Percentiles rank a stretch among this genome's conserved stretches.
Conservation (phyloP, 2,888 invertebrate genomes). For the Leucozona laternaria region DNA sequence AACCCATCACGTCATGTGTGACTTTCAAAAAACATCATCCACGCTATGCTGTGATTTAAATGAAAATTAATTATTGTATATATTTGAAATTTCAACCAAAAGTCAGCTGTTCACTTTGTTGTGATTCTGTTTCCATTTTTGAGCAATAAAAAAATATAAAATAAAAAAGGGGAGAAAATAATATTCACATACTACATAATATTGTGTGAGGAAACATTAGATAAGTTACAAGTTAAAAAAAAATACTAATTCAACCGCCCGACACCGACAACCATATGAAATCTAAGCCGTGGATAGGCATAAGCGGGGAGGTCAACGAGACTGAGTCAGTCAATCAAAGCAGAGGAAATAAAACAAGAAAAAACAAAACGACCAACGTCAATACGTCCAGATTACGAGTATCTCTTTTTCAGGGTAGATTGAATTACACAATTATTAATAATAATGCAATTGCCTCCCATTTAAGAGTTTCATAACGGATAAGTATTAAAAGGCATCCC, state of each 20-base stretch:
- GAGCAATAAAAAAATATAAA: neutral
- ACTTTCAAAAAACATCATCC: neutral
- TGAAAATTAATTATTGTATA: conserved; percentile 21
- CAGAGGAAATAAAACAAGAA: conserved; percentile 20
- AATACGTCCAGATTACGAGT: conserved; percentile 24
- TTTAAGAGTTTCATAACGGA: conserved; percentile 46
- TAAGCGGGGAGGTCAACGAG: conserved; percentile 15
- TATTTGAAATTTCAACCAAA: conserved; percentile 43
- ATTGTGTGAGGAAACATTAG: conserved; percentile 61
- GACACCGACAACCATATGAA: neutral
- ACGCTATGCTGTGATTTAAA: conserved; percentile 1
- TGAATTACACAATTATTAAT: conserved; percentile 45
- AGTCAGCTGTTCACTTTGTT: conserved; percentile 41
- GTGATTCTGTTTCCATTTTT: conserved; percentile 21
- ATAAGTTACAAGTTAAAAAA: conserved; percentile 50
- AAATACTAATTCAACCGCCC: conserved; percentile 31
- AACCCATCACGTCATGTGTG: neutral
- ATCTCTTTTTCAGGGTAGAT: conserved; percentile 32
- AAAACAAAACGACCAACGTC: conserved; percentile 55
- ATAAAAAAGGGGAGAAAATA: conserved; percentile 23
- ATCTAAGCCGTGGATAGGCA: neutral
- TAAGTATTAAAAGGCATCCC: neutral
- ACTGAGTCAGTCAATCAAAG: conserved; percentile 58
- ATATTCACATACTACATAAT: conserved; percentile 14
- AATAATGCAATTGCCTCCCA: neutral